Evolutionary conservation across 2,888 invertebrate species (phyloP), one percentile per base, ranked within the genome.

Genomic region (Cheilosia vernalis): DNA sequence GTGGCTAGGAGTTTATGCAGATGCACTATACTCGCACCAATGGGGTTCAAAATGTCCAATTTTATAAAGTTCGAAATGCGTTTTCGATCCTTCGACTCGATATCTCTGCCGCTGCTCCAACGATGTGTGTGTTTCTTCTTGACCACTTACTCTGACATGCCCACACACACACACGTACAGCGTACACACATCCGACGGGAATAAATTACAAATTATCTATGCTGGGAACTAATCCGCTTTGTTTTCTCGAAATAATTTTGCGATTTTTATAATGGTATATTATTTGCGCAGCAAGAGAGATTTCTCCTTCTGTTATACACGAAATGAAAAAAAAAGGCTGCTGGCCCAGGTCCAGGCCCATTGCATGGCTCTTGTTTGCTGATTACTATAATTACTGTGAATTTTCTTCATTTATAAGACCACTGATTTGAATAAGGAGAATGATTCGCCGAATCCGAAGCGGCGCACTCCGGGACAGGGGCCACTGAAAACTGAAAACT

Each of bases 381-480:
- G 88, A 90, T 90, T 89, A 90, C 90, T 89, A 90, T 90, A 90
- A 90, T 90, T 90, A 90, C 89, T 84, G 85, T 87, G 90, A 88
- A 89, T 88, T 88, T 88, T 87, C 88, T 87, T 88, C 87, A 87
- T 87, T 87, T 87, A 87, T 88, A 87, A 87, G 87, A 56, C 85
- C 67, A 77, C 81, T 85, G 85, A 85, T 85, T 85, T 85, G 85
- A 85, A 85, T 85, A 81, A 81, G 81, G 64, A 73, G 81, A 81
- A 77, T 85, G 53, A 81, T 85, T 85, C 81, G 85, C 30, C 81
- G 85, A 81, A 81, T 81, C 61, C 60, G 13, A 17, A 30, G 49
- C 42, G 17, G 56, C 5, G 60, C 49, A 24, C 27, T 44, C 30
- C 19, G 17, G 49, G 51, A 49, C 51, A 53, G 79, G 58, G 72